Evolutionary conservation across 1,140 invertebrate species (phyloP), one percentile per base, ranked within the genome.

Genomic region (Bilobella aurantiaca): DNA sequence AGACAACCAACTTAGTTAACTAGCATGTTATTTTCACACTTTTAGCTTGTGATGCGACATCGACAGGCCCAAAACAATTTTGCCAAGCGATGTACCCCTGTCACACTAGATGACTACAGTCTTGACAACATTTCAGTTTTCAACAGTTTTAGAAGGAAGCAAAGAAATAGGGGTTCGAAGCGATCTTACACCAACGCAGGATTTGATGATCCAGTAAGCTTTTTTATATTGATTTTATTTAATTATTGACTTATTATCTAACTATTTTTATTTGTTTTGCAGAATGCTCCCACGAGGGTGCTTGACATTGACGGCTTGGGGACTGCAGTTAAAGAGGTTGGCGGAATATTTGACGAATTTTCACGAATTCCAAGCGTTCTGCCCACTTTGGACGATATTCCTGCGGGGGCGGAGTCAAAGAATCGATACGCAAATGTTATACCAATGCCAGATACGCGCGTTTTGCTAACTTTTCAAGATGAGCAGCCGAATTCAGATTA

Each of bases 401-500:
- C 91, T 0, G 76, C 81, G 0, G 91, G 91, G 0, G 89, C 87
- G 47, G 92, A 95, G 74, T 83, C 89, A 58, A 95, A 94, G 77
- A 96, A 96, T 78, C 84, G 92, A 72, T 96, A 91, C 79, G 90
- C 91, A 46, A 96, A 96, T 79, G 90, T 95, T 31, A 87, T 95
- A 73, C 93, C 93, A 57, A 82, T 93, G 73, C 90, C 91, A 37
- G 89, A 91, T 78, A 93, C 90, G 25, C 82, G 91, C 72, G 91
- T 95, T 1, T 82, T 83, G 30, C 79, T 93, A 14, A 75, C 74
- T 29, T 73, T 69, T 79, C 82, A 73, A 79, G 84, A 85, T 68
- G 85, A 84, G 61, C 87, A 89, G 75, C 83, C 85, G 5, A 86
- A 85, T 66, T 87, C 86, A 32, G 89, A 92, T 75, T 96, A 94